Conservation (phyloP, 2,113 vertebrate species). For the Otus sunia region DNA sequence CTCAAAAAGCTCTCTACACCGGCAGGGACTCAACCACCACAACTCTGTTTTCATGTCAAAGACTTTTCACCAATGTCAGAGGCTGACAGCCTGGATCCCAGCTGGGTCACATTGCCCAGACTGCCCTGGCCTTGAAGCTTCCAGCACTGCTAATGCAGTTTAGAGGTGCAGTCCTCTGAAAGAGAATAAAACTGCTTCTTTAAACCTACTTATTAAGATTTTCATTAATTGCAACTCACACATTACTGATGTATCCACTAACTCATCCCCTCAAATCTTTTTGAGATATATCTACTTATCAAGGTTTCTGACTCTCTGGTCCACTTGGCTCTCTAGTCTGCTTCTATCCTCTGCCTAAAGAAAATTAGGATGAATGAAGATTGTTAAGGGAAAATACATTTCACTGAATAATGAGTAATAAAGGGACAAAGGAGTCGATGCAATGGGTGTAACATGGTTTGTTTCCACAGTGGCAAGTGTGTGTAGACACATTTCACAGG, state of each 20-base stretch:
- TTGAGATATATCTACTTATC: not conserved
- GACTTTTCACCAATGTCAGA: accelerated
- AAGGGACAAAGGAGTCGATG: not conserved
- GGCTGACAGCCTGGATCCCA: not conserved
- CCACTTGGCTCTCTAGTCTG: not conserved
- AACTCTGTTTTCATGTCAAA: not conserved
- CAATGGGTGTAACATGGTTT: constrained; percentile 33
- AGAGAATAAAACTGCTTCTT: not conserved
- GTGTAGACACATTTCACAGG: constrained; percentile 46
- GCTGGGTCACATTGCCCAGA: not conserved
- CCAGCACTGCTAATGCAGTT: not conserved
- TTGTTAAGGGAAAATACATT: not conserved
- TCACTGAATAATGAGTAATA: not conserved
- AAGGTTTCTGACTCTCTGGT: not conserved
- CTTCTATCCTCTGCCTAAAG: not conserved
- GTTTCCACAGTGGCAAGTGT: constrained; percentile 33
- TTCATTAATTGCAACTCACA: not conserved
- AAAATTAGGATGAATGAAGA: not conserved
- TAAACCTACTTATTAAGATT: not conserved
- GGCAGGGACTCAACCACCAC: no score
- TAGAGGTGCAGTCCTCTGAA: not conserved
- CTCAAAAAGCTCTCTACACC: not conserved
- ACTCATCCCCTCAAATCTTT: not conserved
- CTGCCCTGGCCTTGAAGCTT: not conserved
- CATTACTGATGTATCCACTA: not conserved